Conservation (phyloP, 2,113 vertebrate species). For the Pelmatolapia mariae region DNA sequence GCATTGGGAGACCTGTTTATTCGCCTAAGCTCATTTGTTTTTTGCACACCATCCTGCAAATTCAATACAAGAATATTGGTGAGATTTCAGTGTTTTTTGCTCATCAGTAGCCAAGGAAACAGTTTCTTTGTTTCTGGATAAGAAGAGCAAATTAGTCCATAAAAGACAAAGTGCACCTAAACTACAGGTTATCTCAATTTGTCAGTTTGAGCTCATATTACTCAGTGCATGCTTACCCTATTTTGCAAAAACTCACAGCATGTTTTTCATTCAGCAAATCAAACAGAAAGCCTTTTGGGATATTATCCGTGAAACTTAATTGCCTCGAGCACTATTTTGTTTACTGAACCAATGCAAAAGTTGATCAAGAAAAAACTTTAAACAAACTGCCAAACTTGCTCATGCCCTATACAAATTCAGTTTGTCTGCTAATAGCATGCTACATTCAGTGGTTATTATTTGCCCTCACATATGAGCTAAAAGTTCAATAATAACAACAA, state of each 20-base stretch:
- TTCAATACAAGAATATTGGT: slow-evolving; percentile 14
- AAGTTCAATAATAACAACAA: background rate
- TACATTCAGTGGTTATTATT: background rate
- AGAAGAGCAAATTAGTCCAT: background rate
- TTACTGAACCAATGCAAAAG: background rate
- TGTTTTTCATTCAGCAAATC: background rate
- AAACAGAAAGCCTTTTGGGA: background rate
- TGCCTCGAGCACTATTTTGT: background rate
- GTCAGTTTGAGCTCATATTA: background rate
- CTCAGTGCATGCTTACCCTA: background rate
- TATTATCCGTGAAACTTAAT: background rate
- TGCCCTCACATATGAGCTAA: background rate
- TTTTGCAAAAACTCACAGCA: background rate
- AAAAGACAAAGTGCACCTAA: background rate
- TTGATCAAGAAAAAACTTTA: background rate
- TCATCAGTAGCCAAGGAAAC: background rate
- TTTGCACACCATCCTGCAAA: background rate
- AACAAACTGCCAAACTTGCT: too few species aligned
- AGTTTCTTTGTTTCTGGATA: background rate
- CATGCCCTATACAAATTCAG: background rate
- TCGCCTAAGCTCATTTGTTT: background rate
- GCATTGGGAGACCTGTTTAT: background rate
- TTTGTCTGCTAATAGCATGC: background rate
- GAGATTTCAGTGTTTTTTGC: background rate
- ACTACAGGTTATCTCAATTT: background rate